phyloP scores from a whole-genome alignment of 1,140 invertebrate species.

The Bombus confusus region DNA sequence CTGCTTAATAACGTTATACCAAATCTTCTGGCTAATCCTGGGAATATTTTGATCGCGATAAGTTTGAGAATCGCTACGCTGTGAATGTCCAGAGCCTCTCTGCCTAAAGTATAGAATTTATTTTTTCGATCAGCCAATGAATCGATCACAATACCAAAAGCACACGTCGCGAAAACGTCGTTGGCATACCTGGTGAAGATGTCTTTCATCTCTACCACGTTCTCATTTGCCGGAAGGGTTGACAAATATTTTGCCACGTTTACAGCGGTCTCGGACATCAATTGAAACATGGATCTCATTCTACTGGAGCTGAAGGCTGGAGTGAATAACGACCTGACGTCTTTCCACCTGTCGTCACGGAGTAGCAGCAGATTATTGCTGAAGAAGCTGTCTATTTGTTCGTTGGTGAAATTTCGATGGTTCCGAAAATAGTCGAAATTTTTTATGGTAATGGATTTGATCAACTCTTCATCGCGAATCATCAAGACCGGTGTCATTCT shows the following conservation, averaged over 20 bases:
- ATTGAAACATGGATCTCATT: constrained; percentile 68
- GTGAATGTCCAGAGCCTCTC: constrained; percentile 11
- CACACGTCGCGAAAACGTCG: constrained; percentile 84
- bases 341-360: constrained; percentile 72
- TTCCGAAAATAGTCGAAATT: constrained; percentile 76
- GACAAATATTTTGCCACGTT: constrained; percentile 66
- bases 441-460: constrained; percentile 70
- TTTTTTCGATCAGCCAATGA: constrained; percentile 76
- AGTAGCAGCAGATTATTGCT: constrained; percentile 74
- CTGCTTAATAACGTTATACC: constrained; percentile 15
- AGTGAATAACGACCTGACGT: constrained; percentile 68
- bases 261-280: constrained; percentile 61
- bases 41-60: background rate
- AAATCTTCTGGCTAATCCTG: constrained; percentile 1
- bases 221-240: background rate
- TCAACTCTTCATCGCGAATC: constrained; percentile 75
- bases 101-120: constrained; percentile 26
- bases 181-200: constrained; percentile 82
- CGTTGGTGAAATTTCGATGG: constrained; percentile 70
- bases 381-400: constrained; percentile 70
- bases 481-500: constrained; percentile 64
- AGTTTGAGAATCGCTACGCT: constrained; percentile 14
- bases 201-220: constrained; percentile 42
- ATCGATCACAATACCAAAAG: constrained; percentile 49
- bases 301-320: constrained; percentile 76